Evolutionary conservation across 2,113 vertebrate species (phyloP).

Genomic region (Arvicanthis niloticus): DNA sequence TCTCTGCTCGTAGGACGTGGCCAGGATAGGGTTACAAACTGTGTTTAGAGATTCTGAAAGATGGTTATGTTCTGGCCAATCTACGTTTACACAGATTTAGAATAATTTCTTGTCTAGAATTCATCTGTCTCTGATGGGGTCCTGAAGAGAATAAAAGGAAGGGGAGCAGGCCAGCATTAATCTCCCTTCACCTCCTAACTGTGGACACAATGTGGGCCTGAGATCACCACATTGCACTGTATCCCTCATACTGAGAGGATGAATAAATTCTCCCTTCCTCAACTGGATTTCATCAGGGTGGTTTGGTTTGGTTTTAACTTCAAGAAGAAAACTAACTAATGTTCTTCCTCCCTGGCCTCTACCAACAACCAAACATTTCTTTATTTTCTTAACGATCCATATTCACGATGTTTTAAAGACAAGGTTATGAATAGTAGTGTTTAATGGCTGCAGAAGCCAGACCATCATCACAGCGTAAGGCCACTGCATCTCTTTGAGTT

Average conservation of each 20-base stretch:
- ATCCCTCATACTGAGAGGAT: not conserved
- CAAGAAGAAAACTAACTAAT: not conserved
- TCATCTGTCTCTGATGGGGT: not conserved
- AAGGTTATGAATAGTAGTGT: not conserved
- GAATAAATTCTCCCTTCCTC: not conserved
- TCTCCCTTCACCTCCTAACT: not conserved
- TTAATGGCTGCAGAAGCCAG: not conserved
- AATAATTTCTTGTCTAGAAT: not conserved
- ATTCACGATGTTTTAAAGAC: not conserved
- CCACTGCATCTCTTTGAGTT: not conserved
- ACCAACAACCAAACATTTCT: not conserved
- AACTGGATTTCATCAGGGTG: not conserved
- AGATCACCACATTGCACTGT: not conserved
- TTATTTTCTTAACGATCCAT: not conserved
- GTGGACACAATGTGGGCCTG: not conserved
- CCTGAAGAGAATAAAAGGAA: not conserved
- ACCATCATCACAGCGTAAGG: not conserved
- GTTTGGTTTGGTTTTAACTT: not conserved
- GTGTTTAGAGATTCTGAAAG: not conserved
- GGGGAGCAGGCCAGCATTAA: not conserved
- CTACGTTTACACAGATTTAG: not conserved
- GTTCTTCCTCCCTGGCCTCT: not conserved
- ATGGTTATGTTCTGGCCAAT: not conserved
- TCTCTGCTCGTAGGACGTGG: not conserved
- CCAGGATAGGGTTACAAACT: accelerated